A percentile compares a stretch with the other conserved stretches of the same genome.
phyloP scores from a whole-genome alignment of 2,888 invertebrate species.

The Cerceris ruficornis region DNA sequence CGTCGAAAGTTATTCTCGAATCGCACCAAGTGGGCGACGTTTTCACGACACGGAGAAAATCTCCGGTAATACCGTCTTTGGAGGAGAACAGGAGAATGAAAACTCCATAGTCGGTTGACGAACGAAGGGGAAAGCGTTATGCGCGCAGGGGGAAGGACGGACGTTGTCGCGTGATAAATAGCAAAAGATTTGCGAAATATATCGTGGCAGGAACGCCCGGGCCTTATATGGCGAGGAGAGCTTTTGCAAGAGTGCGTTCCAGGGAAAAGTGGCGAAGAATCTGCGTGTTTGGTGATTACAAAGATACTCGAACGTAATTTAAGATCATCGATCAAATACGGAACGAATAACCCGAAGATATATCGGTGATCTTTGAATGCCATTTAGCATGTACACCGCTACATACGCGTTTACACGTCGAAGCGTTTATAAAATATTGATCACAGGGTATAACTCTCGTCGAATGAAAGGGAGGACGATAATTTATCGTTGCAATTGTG shows the following conservation, averaged over 20 bases:
- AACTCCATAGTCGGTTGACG: constrained; percentile 46
- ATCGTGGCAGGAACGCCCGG: constrained; percentile 67
- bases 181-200: constrained; percentile 78
- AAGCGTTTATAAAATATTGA: constrained; percentile 9
- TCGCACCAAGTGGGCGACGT: constrained; percentile 35
- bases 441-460: constrained; percentile 16
- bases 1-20: constrained; percentile 28
- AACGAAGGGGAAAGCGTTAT: constrained; percentile 51
- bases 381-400: no score
- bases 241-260: constrained; percentile 42
- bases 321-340: neutral
- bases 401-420: no score
- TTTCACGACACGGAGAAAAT: constrained; percentile 52
- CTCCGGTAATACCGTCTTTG: constrained; percentile 61
- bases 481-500: no score
- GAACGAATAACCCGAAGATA: no score
- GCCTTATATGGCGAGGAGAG: constrained; percentile 48
- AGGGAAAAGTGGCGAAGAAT: constrained; percentile 35
- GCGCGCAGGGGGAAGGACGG: constrained; percentile 38
- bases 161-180: constrained; percentile 74
- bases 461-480: constrained; percentile 8
- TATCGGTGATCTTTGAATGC: no score
- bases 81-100: constrained; percentile 53
- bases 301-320: constrained; percentile 25
- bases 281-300: constrained; percentile 36